phyloP scores from a whole-genome alignment of 92 coral and sea anemone genomes.

The Galaxea fascicularis region DNA sequence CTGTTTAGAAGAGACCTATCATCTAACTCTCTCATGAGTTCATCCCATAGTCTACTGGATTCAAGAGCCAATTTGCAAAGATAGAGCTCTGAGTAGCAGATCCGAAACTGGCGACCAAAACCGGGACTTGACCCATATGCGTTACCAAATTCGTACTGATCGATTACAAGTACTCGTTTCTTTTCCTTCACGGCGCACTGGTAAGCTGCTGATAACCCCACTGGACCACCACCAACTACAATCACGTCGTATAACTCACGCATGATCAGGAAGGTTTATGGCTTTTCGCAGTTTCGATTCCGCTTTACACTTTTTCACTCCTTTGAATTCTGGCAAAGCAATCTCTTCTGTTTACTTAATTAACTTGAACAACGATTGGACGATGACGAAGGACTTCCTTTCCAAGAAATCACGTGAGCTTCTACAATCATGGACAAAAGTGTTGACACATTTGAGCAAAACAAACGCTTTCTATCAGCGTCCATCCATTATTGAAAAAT shows the following conservation, averaged over 20 bases:
- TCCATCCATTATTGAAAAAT: too few relatives aligned
- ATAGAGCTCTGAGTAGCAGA: constrained; percentile 53
- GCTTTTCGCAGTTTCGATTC: too few relatives aligned
- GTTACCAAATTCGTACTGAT: constrained; percentile 53
- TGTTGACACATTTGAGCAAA: too few relatives aligned
- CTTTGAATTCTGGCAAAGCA: too few relatives aligned
- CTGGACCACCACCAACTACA: constrained; percentile 57
- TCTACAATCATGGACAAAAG: too few relatives aligned
- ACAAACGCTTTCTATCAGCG: too few relatives aligned
- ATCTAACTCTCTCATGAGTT: constrained; percentile 49
- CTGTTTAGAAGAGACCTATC: constrained; percentile 50
- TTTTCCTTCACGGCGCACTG: constrained; percentile 51
- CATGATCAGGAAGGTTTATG: too few relatives aligned
- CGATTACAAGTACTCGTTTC: constrained; percentile 50
- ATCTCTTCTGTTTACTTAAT: too few relatives aligned
- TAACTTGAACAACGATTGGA: too few relatives aligned
- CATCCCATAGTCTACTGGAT: constrained; percentile 38
- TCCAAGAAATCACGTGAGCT: too few relatives aligned
- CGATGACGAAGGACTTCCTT: too few relatives aligned
- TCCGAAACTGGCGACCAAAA: constrained; percentile 59
- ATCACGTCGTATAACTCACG: constrained; percentile 58
- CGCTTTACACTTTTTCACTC: too few relatives aligned
- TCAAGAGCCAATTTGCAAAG: constrained; percentile 52
- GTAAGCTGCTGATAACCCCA: constrained; percentile 56
- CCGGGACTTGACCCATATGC: constrained; percentile 57